Conservation (phyloP, 2,888 invertebrate species). For the Pheosia tremula region DNA sequence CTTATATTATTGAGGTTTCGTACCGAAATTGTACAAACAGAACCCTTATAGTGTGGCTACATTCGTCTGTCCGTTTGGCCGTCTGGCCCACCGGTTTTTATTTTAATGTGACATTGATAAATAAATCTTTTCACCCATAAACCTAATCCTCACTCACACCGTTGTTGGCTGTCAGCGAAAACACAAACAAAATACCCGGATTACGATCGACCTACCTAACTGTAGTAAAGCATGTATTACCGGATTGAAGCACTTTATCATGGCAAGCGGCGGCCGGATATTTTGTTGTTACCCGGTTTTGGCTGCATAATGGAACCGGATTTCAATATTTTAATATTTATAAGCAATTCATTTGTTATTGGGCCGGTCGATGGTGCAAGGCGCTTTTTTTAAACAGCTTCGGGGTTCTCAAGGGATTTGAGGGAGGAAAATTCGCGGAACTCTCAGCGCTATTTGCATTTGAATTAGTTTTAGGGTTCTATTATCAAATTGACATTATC, state of each 20-base stretch:
- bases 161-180: not conserved
- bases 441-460: conserved; percentile 31
- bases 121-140: not conserved
- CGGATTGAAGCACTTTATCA: conserved; percentile 63
- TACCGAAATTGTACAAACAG: too few species aligned
- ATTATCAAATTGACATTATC: conserved; percentile 30
- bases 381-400: conserved; percentile 31
- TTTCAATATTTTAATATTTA: conserved; percentile 78
- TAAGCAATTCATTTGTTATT: conserved; percentile 66
- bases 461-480: conserved; percentile 26
- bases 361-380: conserved; percentile 32
- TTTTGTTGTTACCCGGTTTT: conserved; percentile 66
- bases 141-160: not conserved
- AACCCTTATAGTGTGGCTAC: too few species aligned
- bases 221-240: conserved; percentile 40
- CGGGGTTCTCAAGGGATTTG: conserved; percentile 19
- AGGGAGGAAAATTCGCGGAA: conserved; percentile 31
- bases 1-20: too few species aligned
- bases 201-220: conserved; percentile 23
- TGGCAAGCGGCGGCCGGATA: conserved; percentile 55
- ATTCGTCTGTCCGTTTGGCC: too few species aligned
- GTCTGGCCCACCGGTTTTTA: too few species aligned
- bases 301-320: conserved; percentile 67
- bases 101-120: too few species aligned
- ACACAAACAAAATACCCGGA: conserved; percentile 12